These are phyloP conservation scores for Hydropsyche betteni DNA, from an alignment of 2,888 invertebrate genomes.

Conservation along the genomic window DNA sequence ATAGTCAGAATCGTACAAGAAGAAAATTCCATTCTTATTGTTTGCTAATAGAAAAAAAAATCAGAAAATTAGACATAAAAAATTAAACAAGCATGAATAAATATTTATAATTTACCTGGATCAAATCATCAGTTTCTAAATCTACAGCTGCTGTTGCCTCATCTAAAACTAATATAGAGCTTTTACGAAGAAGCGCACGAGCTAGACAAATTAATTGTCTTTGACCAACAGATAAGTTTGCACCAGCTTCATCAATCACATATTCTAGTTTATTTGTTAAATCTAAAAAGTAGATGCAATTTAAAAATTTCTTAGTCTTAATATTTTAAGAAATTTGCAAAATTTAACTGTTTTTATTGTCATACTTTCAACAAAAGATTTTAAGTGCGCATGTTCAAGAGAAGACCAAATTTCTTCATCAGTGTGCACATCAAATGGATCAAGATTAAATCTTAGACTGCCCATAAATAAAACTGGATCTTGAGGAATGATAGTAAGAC, in stretches of 20 bases:
- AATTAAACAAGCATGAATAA: too few species aligned
- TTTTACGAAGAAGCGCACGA: conserved; percentile 84
- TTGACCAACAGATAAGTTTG: conserved; percentile 90
- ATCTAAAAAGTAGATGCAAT: conserved; percentile 57
- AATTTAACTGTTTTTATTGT: conserved; percentile 20
- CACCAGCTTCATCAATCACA: conserved; percentile 90
- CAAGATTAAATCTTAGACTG: conserved; percentile 88
- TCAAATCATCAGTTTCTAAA: conserved; percentile 89
- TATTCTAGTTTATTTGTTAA: conserved; percentile 81
- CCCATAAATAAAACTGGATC: conserved; percentile 97
- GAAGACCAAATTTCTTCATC: conserved; percentile 91
- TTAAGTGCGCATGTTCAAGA: conserved; percentile 89
- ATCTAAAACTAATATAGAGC: conserved; percentile 84
- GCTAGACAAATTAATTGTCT: conserved; percentile 89
- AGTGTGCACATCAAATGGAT: conserved; percentile 81
- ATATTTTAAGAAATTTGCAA: neutral
- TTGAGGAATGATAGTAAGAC: conserved; percentile 88
- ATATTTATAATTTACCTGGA: conserved; percentile 66
- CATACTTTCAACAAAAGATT: conserved; percentile 78
- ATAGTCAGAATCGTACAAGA: conserved; percentile 91
- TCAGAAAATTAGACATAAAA: too few species aligned
- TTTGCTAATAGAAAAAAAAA: conserved; percentile 72
- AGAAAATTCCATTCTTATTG: conserved; percentile 86
- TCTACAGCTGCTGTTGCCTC: conserved; percentile 93
- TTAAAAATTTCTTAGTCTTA: too few species aligned